Evolutionary conservation across 2,113 vertebrate genomes (phyloP).

Genomic region (Serinus canaria): DNA sequence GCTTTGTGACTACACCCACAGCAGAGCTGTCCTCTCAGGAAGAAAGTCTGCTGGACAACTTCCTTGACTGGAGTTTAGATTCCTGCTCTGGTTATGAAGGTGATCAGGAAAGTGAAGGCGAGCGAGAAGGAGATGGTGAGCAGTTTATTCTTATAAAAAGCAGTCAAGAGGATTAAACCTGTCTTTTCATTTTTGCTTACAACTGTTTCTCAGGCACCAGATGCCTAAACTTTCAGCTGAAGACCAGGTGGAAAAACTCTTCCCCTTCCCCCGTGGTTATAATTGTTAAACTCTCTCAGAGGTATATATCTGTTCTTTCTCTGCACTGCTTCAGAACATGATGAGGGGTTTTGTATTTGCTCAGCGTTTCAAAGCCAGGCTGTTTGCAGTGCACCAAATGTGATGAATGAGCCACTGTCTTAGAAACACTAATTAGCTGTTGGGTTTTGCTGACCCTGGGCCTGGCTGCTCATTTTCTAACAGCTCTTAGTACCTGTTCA

Average conservation of each 20-base stretch:
- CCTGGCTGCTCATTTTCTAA: not conserved
- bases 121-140: constrained; percentile 88
- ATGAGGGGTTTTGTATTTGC: not conserved
- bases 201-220: constrained; percentile 10
- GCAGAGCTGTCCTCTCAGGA: constrained; percentile 93
- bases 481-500: not conserved
- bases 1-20: constrained; percentile 90
- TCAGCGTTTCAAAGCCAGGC: not conserved
- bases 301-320: not conserved
- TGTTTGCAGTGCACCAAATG: not conserved
- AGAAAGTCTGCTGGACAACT: constrained; percentile 88
- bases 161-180: not conserved
- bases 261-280: not conserved
- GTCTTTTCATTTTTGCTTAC: not conserved
- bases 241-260: not conserved
- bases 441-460: not conserved
- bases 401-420: not conserved
- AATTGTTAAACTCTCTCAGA: not conserved
- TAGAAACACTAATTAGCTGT: not conserved
- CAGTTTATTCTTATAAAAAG: not conserved
- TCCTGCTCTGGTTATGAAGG: constrained; percentile 93
- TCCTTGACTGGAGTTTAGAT: constrained; percentile 95
- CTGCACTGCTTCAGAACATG: not conserved
- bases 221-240: not conserved
- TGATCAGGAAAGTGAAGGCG: constrained; percentile 90